phyloP scores from a whole-genome alignment of 1,140 invertebrate genomes.

The Solenopsis invicta region DNA sequence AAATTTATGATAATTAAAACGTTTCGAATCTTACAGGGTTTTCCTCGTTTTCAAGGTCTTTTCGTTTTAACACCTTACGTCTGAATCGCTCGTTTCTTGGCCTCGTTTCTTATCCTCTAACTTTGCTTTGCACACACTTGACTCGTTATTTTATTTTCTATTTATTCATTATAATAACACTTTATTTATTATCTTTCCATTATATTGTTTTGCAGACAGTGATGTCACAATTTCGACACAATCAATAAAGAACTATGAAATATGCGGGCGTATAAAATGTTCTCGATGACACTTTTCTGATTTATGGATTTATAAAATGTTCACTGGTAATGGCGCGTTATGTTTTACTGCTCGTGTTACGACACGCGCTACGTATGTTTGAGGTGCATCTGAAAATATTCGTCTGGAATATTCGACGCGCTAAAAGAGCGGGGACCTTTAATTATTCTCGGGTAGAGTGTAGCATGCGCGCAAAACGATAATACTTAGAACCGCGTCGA shows the following conservation, averaged over 20 bases:
- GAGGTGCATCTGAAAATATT: neutral
- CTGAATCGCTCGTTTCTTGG: too few species aligned
- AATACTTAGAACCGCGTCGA: constrained; percentile 20
- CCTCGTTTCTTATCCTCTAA: too few species aligned
- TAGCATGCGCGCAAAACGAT: neutral
- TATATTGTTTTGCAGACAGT: neutral
- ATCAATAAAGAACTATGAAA: neutral
- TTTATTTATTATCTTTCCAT: neutral
- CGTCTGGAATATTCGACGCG: neutral
- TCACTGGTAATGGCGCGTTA: neutral
- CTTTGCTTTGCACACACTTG: too few species aligned
- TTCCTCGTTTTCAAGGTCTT: too few species aligned
- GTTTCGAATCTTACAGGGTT: too few species aligned
- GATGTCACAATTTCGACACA: neutral
- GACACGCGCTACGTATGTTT: neutral
- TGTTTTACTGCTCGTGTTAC: neutral
- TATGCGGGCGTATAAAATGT: neutral
- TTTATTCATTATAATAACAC: neutral
- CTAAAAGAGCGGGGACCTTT: constrained; percentile 1
- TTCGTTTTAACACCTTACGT: too few species aligned
- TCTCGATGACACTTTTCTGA: neutral
- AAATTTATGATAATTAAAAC: too few species aligned
- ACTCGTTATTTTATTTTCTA: too few species aligned
- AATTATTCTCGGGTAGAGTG: constrained; percentile 36
- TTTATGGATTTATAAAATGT: neutral